Evolutionary conservation across 2,888 invertebrate species (phyloP), one percentile per base, ranked within the genome.

Genomic region (Danaus chrysippus): DNA sequence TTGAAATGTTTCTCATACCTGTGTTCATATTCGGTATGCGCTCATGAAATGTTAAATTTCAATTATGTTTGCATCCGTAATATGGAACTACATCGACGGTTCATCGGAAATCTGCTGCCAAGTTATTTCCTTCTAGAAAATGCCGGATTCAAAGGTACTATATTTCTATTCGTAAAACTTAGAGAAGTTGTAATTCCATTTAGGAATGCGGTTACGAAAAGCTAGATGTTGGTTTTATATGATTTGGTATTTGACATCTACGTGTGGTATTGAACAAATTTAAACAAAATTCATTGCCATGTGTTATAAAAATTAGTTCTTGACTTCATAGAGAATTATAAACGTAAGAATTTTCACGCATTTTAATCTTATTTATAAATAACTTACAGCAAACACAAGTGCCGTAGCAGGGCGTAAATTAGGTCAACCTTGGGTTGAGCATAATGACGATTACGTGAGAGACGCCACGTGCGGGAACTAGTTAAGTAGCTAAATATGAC

Each of bases 41-140:
- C 12, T 43, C 15, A 46, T 19, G 12, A 15, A 42, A 55, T 46
- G 46, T 42, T 34, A 59, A 58, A 56, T 53, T 66, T 66, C 57
- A 64, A 62, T 64, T 57, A 66, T 56, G 58, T 54, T 53, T 61
- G 19, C 56, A 55, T 42, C 23, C 42, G 59, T 63, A 15, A 56
- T 57, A 63, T 63, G 23, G 23, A 34, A 8, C 23, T 34, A 34
- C 56, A 62, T 59, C 63, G 63, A 64, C 61, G 59, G 63, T 67
- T 67, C 64, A 53, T 62, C 68, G 71, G 68, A 71, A 70, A 71
- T 67, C 66, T 67, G 66, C 67, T 66, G 64, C 65, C 69, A 64
- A 68, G 71, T 70, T 73, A 78, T 78, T 80, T 79, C 78, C 77
- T 75, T 69, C 66, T 71, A 68, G 70, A 71, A 70, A 75, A 74